Conservation (phyloP, 2,113 vertebrate genomes). For the Galeopterus variegatus region DNA sequence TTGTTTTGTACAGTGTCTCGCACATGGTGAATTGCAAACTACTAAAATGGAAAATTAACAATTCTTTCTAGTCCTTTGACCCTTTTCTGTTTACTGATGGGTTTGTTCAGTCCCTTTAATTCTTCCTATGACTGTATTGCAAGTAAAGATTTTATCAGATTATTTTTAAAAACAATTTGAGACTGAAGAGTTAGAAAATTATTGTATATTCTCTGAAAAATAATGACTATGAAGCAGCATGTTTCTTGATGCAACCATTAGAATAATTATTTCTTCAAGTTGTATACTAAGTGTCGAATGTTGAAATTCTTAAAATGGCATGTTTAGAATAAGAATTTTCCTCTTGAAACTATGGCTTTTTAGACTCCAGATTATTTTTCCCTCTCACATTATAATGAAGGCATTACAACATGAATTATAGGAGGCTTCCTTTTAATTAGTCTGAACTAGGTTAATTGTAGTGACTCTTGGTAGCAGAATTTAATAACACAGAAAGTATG, state of each 20-base stretch:
- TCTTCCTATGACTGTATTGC: conserved; percentile 47
- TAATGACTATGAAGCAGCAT: not conserved
- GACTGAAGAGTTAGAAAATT: conserved; percentile 3
- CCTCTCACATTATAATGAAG: conserved; percentile 58
- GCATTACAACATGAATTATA: conserved; percentile 75
- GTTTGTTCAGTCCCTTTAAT: conserved; percentile 47
- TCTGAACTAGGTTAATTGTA: conserved; percentile 82
- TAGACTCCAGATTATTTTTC: conserved; percentile 45
- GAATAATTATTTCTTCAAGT: conserved; percentile 24
- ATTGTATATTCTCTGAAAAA: conserved; percentile 39
- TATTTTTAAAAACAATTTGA: conserved; percentile 34
- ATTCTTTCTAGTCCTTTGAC: conserved; percentile 57
- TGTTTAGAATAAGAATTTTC: conserved; percentile 52
- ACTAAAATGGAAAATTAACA: conserved; percentile 35
- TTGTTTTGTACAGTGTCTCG: not conserved
- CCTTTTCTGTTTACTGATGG: conserved; percentile 27
- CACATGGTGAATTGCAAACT: not conserved
- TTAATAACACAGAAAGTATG: conserved; percentile 77
- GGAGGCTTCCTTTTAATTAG: conserved; percentile 81
- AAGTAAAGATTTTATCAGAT: not conserved
- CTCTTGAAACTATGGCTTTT: conserved; percentile 13
- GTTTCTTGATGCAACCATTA: conserved; percentile 19
- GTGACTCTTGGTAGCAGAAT: conserved; percentile 78
- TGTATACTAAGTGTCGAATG: not conserved
- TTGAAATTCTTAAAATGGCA: conserved; percentile 3